Base-by-base conservation (phyloP, 1,140 invertebrate genomes). In the Paraescarpia echinospica region DNA sequence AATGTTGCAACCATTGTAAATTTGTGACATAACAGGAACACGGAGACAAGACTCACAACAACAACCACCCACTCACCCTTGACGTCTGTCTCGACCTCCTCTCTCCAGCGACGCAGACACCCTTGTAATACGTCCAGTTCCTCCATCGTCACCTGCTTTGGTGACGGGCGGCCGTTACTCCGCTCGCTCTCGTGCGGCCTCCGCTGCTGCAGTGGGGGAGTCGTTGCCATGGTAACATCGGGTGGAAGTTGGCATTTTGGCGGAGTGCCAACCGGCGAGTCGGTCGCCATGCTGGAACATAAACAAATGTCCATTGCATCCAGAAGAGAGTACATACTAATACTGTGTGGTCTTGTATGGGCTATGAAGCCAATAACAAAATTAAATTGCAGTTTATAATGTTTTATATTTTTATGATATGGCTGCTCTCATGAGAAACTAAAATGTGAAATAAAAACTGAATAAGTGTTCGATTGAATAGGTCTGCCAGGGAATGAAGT, bases 91-190 rank as follows among this genome's bases (percentile, higher is more conserved):
- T 96, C 96, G 33, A 96, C 95, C 93, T 96, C 96, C 35, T 94
- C 95, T 89, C 96, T 94, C 96, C 96, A 96, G 35, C 96, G 94
- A 92, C 94, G 93, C 33, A 96, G 94, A 94, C 96, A 96, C 48
- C 94, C 93, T 92, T 96, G 95, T 22, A 96, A 94, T 41, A 96
- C 95, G 51, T 93, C 92, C 12, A 96, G 94, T 92, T 96, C 96
- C 35, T 93, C 92, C 4, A 95, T 94, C 12, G 94, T 94, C 12
- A 96, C 94, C 93, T 95, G 94, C 89, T 94, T 93, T n/a, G 96
- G 96, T 34, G 93, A 92, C 9, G 94, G 95, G 90, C 41, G 89
- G 92, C 92, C 91, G 89, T 89, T 35, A 2, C 35, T 89, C 12
- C 27, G 59, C 18, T 77, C 59, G 2, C n/a, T 59, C 34, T 91